Conservation (phyloP, 1,140 invertebrate genomes). For the Papilio aristodemus region DNA sequence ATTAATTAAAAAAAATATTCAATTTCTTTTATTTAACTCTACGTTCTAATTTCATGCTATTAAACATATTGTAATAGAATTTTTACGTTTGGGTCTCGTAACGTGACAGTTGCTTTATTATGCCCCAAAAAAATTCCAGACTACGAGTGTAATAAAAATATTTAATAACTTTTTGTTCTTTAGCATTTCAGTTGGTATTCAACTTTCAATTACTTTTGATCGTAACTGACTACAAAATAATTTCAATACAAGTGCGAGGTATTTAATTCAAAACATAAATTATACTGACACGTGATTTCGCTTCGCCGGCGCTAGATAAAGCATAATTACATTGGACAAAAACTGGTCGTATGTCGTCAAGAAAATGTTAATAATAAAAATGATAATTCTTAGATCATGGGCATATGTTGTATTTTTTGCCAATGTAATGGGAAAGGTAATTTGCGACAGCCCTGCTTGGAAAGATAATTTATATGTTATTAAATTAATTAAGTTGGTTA, state of each 20-base stretch:
- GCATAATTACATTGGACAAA: constrained; percentile 13
- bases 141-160: not conserved
- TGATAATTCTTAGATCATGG: constrained; percentile 13
- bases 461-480: not conserved
- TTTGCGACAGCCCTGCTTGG: not conserved
- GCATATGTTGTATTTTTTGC: constrained; percentile 7
- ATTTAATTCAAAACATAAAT: constrained; percentile 28
- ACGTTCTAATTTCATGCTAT: no score
- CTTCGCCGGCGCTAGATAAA: constrained; percentile 7
- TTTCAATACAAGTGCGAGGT: constrained; percentile 24
- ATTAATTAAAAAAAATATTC: no score
- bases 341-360: constrained; percentile 8
- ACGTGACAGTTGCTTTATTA: not conserved
- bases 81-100: not conserved
- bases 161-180: constrained; percentile 7
- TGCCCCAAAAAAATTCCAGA: not conserved
- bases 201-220: constrained; percentile 6
- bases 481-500: not conserved
- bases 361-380: constrained; percentile 21
- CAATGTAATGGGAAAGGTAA: constrained; percentile 6
- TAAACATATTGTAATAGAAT: no score
- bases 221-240: constrained; percentile 10
- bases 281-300: constrained; percentile 26
- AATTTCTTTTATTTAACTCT: no score
- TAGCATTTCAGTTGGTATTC: not conserved